These are phyloP conservation scores for Lepidocyrtoides sp. DNA, from an alignment of 2,888 invertebrate genomes.

Conservation along the genomic window DNA sequence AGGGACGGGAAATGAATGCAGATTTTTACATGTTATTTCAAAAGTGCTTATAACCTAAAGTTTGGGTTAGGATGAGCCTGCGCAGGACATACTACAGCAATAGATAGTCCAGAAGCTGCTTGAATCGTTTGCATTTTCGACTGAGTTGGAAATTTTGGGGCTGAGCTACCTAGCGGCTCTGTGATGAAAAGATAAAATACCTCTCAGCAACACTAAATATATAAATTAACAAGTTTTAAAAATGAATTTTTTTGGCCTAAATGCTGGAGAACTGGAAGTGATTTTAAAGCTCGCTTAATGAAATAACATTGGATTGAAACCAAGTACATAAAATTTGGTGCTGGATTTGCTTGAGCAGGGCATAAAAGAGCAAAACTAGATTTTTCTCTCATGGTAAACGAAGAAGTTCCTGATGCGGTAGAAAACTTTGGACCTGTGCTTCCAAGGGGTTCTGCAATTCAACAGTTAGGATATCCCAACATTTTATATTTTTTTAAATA, in stretches of 20 bases:
- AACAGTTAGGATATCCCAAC: no score
- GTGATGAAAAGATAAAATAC: constrained; percentile 80
- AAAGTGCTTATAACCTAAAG: constrained; percentile 80
- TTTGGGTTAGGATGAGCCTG: constrained; percentile 85
- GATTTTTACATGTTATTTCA: constrained; percentile 23
- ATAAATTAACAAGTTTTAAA: no score
- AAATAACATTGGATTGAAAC: no score
- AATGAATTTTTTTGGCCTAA: no score
- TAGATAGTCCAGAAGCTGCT: constrained; percentile 64
- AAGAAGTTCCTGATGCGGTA: constrained; percentile 83
- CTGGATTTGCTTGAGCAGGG: constrained; percentile 85
- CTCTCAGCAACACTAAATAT: no score
- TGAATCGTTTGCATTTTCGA: constrained; percentile 84
- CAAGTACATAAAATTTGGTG: constrained; percentile 83
- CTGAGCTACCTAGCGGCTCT: constrained; percentile 93
- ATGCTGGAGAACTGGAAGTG: neutral
- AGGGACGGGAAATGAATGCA: constrained; percentile 70
- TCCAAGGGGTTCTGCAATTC: constrained; percentile 72
- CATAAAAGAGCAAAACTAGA: constrained; percentile 80
- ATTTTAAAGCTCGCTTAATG: neutral
- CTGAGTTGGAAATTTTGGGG: constrained; percentile 90
- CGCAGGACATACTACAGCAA: constrained; percentile 84
- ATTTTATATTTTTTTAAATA: no score
- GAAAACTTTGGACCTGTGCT: constrained; percentile 88
- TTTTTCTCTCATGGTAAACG: constrained; percentile 63